Evolutionary conservation across 2,797 vertebrate species (phyloP), one percentile per base, ranked within the genome.

Genomic region (Odontamblyopus lacepedii): DNA sequence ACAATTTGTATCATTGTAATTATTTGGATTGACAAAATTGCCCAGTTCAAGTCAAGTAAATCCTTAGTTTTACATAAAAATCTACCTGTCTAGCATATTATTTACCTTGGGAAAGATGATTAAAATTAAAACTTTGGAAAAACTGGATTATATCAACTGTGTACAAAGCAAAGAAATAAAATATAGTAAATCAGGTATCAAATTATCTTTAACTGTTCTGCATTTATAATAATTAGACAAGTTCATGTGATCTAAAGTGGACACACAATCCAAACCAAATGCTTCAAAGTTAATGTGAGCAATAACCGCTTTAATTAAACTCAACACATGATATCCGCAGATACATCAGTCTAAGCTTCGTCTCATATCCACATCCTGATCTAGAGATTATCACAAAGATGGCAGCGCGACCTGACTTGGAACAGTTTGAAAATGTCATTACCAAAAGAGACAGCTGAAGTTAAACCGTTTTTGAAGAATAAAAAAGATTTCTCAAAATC

Each of bases 271-370:
- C 78, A 62, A 72, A 44, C 30, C 56, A 65, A 75, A 75, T 29
- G 83, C 38, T 48, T 6, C 4, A 76, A 76, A 84, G 75, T 57
- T 26, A 64, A 81, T 87, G 73, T 2, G 63, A 35, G 51, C 70
- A 75, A 51, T 65, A 80, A 79, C 71, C 70, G 59, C 73, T 72
- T 82, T 78, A 82, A 84, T 80, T 80, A 83, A 87, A 79, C 77
- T 81, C 80, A 81, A 83, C 83, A 78, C 15, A 65, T 59, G 63
- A 55, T 41, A 57, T 65, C 77, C 62, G 16, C 70, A 64, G 71
- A 61, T 81, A 87, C 73, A 85, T 79, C 69, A 67, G 51, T 59
- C 41, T 73, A 41, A 71, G 77, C 69, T 70, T 68, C 38, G 2
- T 67, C 74, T 71, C 38, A 56, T 16, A 30, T 76, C 53, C 12